Evolutionary conservation across 1,140 invertebrate genomes (phyloP).

Genomic region (Musca domestica): DNA sequence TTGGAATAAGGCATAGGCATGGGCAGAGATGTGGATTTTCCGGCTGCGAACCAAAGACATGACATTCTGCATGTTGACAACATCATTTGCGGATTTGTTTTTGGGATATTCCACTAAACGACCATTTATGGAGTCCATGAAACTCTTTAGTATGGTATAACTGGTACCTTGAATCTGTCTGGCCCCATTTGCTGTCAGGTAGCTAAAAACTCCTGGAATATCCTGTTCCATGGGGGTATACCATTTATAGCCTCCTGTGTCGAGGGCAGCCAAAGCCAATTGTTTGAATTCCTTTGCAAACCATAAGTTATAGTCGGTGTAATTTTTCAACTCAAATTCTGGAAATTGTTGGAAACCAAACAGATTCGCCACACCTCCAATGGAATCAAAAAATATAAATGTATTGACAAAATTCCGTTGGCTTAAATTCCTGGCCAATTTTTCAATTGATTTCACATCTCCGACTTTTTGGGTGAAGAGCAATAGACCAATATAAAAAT

Average conservation of each 20-base stretch:
- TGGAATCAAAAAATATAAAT: slow-evolving; percentile 32
- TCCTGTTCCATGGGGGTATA: slow-evolving; percentile 44
- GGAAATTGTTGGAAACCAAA: slow-evolving; percentile 35
- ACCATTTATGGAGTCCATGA: slow-evolving; percentile 36
- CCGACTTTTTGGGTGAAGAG: slow-evolving; percentile 30
- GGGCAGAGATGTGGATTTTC: slow-evolving; percentile 38
- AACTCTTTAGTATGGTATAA: slow-evolving; percentile 40
- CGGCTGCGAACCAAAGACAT: slow-evolving; percentile 35
- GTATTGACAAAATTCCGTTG: slow-evolving; percentile 37
- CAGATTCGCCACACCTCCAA: slow-evolving; percentile 33
- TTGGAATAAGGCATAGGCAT: slow-evolving; percentile 44
- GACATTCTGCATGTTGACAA: slow-evolving; percentile 39
- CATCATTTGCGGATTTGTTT: slow-evolving; percentile 35
- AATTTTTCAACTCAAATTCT: slow-evolving; percentile 26
- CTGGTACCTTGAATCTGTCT: too few relatives aligned
- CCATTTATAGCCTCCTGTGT: slow-evolving; percentile 36
- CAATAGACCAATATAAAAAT: slow-evolving; percentile 38
- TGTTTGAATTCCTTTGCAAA: slow-evolving; percentile 16
- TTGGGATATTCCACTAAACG: slow-evolving; percentile 32
- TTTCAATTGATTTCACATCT: slow-evolving; percentile 24
- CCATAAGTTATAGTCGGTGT: too few relatives aligned
- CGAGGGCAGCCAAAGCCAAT: neutral
- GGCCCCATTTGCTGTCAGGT: slow-evolving; percentile 29
- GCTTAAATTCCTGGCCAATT: slow-evolving; percentile 28
- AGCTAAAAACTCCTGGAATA: slow-evolving; percentile 39